Conservation (phyloP, 2,888 invertebrate species). For the Scaptomyza parva region DNA sequence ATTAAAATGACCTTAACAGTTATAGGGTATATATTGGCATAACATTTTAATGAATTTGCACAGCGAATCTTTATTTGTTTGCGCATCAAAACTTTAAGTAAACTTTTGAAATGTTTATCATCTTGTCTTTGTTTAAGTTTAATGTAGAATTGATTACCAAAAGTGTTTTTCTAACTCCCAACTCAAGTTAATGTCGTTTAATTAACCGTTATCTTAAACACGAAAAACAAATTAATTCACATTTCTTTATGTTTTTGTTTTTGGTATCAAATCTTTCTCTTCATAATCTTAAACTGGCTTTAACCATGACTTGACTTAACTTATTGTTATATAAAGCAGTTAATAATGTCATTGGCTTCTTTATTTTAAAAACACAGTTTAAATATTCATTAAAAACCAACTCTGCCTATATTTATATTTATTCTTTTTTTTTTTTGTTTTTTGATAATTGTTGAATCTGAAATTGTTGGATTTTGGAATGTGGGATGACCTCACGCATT, state of each 20-base stretch:
- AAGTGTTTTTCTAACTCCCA: not conserved
- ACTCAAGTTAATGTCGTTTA: not conserved
- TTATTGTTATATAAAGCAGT: constrained; percentile 12
- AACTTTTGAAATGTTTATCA: no score
- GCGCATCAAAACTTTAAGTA: not conserved
- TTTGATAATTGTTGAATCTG: constrained; percentile 1
- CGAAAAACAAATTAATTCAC: constrained; percentile 8
- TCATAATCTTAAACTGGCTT: constrained; percentile 39
- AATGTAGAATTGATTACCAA: not conserved
- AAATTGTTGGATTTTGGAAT: constrained; percentile 47
- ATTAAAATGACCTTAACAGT: constrained; percentile 29
- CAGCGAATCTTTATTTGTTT: not conserved
- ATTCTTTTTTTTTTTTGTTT: no score
- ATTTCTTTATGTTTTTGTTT: constrained; percentile 25
- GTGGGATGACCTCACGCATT: constrained; percentile 69
- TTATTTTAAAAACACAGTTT: constrained; percentile 27
- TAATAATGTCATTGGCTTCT: constrained; percentile 46
- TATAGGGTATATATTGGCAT: constrained; percentile 3
- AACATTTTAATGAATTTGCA: constrained; percentile 15
- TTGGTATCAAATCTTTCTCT: constrained; percentile 4
- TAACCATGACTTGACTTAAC: not conserved
- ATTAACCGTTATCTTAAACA: not conserved
- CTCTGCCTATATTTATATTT: constrained; percentile 16
- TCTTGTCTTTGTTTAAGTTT: no score
- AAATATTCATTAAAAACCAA: constrained; percentile 26